Conservation (phyloP, 2,888 invertebrate species). For the Chirona hameri region DNA sequence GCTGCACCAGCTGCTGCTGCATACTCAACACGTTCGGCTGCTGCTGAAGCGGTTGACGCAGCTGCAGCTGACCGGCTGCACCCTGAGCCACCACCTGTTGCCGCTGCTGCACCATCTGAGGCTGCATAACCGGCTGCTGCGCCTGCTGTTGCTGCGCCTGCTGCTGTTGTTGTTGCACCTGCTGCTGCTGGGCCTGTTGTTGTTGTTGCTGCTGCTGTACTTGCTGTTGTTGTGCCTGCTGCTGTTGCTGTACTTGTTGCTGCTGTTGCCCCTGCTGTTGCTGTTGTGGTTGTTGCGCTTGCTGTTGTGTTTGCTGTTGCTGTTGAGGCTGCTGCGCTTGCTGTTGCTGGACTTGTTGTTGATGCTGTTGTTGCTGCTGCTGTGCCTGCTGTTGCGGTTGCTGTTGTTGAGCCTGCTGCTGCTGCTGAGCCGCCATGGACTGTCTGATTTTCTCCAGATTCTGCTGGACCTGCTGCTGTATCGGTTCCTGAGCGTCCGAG, state of each 20-base stretch:
- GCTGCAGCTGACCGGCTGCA: not conserved
- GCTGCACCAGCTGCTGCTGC: conserved; percentile 33
- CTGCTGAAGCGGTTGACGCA: conserved; percentile 33
- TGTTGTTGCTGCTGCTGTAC: not conserved
- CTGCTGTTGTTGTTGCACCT: conserved; percentile 35
- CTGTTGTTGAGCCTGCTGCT: conserved; percentile 43
- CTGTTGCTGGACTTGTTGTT: conserved; percentile 37
- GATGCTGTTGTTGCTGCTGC: conserved; percentile 44
- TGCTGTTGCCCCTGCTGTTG: conserved; percentile 22
- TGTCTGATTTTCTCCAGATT: conserved; percentile 28
- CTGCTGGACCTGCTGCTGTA: conserved; percentile 30
- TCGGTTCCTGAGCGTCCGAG: conserved; percentile 9
- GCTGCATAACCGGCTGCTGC: conserved; percentile 41
- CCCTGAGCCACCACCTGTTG: conserved; percentile 34
- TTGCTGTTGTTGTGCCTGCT: conserved; percentile 3
- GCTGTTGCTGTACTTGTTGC: not conserved
- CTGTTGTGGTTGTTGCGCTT: conserved; percentile 31
- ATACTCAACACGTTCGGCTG: not conserved
- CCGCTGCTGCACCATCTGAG: conserved; percentile 38
- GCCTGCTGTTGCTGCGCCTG: conserved; percentile 40
- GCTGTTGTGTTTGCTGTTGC: conserved; percentile 31
- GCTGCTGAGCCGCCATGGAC: conserved; percentile 50
- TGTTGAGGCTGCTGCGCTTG: conserved; percentile 32
- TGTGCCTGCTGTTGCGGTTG: conserved; percentile 44
- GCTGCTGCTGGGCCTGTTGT: conserved; percentile 34